Conservation (phyloP, 1,140 invertebrate species). For the Portunus trituberculatus region DNA sequence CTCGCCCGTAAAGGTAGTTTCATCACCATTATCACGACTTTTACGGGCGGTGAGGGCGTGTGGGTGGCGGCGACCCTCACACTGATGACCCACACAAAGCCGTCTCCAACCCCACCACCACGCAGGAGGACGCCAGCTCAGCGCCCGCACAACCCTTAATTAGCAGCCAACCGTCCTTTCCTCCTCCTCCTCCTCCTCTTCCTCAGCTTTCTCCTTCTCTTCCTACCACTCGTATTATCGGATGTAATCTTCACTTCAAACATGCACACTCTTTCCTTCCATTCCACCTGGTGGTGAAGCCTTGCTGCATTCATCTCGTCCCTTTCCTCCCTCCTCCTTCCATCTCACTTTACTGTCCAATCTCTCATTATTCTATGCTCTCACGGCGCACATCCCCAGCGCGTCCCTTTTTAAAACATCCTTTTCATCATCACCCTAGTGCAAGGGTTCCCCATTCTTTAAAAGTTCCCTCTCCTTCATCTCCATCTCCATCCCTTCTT, state of each 20-base stretch:
- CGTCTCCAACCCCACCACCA: not conserved
- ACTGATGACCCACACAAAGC: not conserved
- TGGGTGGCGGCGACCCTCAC: not conserved
- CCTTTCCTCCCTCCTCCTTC: not conserved
- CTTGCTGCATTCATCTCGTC: constrained; percentile 4
- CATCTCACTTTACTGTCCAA: constrained; percentile 22
- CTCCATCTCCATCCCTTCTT: not conserved
- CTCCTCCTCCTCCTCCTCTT: not conserved
- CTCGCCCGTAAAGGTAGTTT: not conserved
- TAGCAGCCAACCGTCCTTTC: not conserved
- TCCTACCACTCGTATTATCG: not conserved
- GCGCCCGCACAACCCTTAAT: not conserved
- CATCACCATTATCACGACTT: constrained; percentile 12
- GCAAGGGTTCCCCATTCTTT: not conserved
- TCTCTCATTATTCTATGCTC: constrained; percentile 1
- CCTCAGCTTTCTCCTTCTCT: not conserved
- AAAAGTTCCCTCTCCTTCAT: not conserved
- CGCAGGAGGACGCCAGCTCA: not conserved
- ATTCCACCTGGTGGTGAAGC: not conserved
- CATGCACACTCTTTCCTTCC: not conserved
- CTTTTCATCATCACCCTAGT: constrained; percentile 14
- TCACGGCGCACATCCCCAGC: not conserved
- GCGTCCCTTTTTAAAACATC: not conserved
- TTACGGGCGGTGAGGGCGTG: not conserved
- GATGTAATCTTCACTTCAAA: constrained; percentile 13